phyloP scores from a whole-genome alignment of 2,888 invertebrate genomes.

The Andricus curvator region DNA sequence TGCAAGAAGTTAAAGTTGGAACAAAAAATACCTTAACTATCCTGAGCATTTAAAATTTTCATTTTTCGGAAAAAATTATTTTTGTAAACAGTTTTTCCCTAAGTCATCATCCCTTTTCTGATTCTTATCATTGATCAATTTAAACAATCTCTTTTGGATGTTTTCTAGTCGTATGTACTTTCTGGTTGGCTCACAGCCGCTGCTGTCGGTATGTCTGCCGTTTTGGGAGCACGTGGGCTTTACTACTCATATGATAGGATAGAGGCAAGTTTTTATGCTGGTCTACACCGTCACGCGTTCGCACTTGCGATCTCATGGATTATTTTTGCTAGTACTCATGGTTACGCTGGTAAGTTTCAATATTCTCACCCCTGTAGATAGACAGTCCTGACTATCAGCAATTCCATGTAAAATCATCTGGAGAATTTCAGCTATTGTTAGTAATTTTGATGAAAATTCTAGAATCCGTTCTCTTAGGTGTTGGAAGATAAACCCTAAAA shows the following conservation, averaged over 20 bases:
- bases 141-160: neutral
- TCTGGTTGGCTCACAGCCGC: slow-evolving; percentile 66
- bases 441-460: too few relatives aligned
- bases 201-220: slow-evolving; percentile 54
- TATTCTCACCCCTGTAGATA: neutral
- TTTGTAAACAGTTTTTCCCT: too few relatives aligned
- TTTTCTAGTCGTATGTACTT: slow-evolving; percentile 58
- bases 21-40: too few relatives aligned
- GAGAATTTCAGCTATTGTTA: too few relatives aligned
- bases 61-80: too few relatives aligned
- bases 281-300: slow-evolving; percentile 71
- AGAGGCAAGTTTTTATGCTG: slow-evolving; percentile 73
- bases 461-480: too few relatives aligned
- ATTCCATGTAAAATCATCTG: too few relatives aligned
- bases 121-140: neutral
- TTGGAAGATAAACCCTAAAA: too few relatives aligned
- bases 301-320: slow-evolving; percentile 71
- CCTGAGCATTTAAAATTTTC: too few relatives aligned
- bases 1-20: too few relatives aligned
- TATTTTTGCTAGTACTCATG: slow-evolving; percentile 82
- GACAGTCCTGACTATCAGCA: neutral
- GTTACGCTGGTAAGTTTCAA: slow-evolving; percentile 81
- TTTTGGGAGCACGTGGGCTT: slow-evolving; percentile 67
- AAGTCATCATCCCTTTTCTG: neutral
- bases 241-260: slow-evolving; percentile 66